A percentile compares a stretch with the other conserved stretches of the same genome.
Evolutionary conservation across 2,888 invertebrate species (phyloP).

Genomic region (Halictus ligatus): DNA sequence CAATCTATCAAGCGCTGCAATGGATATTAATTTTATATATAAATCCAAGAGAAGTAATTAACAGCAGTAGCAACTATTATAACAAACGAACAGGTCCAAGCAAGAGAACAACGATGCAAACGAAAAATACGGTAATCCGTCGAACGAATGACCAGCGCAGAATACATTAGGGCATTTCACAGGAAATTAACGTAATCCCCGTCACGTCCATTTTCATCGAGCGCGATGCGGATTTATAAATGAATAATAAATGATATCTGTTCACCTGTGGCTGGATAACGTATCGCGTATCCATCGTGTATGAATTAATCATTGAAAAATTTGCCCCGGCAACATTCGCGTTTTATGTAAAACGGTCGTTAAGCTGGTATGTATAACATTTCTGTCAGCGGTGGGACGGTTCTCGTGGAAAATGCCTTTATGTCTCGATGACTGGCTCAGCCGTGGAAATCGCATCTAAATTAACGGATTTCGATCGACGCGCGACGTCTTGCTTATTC

Average conservation of each 20-base stretch:
- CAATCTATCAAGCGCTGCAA: neutral
- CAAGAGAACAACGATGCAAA: neutral
- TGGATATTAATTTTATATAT: neutral
- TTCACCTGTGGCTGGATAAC: neutral
- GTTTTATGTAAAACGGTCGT: slow-evolving; percentile 35
- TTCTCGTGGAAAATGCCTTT: slow-evolving; percentile 29
- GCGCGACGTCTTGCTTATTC: slow-evolving; percentile 28
- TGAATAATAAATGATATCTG: slow-evolving; percentile 3
- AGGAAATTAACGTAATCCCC: slow-evolving; percentile 4
- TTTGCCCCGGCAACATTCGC: neutral
- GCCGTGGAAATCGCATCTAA: slow-evolving; percentile 29
- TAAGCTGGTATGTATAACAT: slow-evolving; percentile 7
- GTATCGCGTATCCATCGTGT: neutral
- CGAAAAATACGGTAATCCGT: neutral
- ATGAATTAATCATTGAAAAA: slow-evolving; percentile 22
- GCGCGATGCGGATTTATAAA: neutral
- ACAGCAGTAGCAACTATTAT: neutral
- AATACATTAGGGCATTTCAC: neutral
- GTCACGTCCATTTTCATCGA: neutral
- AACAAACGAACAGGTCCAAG: neutral
- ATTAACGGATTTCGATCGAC: slow-evolving; percentile 32
- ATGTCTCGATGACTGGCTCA: neutral
- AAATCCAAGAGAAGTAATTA: neutral
- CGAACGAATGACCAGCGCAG: neutral
- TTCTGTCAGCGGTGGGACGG: slow-evolving; percentile 13